Evolutionary conservation across 2,888 invertebrate genomes (phyloP).

Genomic region (Caenorhabditis sinica): DNA sequence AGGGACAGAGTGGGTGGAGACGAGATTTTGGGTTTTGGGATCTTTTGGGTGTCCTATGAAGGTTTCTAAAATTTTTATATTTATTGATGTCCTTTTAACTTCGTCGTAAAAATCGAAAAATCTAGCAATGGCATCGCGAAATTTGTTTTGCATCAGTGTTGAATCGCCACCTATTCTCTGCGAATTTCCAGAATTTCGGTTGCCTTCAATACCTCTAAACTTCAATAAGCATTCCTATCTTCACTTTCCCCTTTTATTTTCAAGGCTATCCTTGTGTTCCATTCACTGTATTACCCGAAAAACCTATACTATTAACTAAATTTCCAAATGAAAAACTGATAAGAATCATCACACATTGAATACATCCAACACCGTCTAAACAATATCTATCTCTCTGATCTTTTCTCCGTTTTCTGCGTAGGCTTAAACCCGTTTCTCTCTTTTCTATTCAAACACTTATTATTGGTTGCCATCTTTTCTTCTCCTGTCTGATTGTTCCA

Average conservation of each 20-base stretch:
- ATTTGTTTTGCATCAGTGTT: neutral
- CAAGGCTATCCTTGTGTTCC: neutral
- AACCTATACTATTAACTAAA: neutral
- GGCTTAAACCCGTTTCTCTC: slow-evolving; percentile 36
- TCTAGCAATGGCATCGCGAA: no score
- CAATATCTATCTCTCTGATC: slow-evolving; percentile 36
- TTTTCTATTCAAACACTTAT: slow-evolving; percentile 33
- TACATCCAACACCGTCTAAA: slow-evolving; percentile 6
- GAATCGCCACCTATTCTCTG: no score
- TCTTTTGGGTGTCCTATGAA: no score
- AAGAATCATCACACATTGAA: slow-evolving; percentile 3
- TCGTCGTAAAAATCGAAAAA: no score
- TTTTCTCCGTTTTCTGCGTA: slow-evolving; percentile 26
- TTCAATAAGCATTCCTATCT: neutral
- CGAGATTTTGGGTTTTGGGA: neutral
- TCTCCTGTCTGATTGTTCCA: neutral
- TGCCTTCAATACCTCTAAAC: neutral
- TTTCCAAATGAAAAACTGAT: slow-evolving; percentile 3
- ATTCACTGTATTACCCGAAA: neutral
- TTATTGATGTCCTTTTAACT: no score
- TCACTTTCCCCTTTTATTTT: neutral
- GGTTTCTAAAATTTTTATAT: neutral
- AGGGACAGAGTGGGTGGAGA: neutral
- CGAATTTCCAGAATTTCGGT: no score
- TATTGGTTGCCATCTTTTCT: slow-evolving; percentile 21